phyloP scores from a whole-genome alignment of 2,797 vertebrate genomes.

The Sciurus carolinensis region DNA sequence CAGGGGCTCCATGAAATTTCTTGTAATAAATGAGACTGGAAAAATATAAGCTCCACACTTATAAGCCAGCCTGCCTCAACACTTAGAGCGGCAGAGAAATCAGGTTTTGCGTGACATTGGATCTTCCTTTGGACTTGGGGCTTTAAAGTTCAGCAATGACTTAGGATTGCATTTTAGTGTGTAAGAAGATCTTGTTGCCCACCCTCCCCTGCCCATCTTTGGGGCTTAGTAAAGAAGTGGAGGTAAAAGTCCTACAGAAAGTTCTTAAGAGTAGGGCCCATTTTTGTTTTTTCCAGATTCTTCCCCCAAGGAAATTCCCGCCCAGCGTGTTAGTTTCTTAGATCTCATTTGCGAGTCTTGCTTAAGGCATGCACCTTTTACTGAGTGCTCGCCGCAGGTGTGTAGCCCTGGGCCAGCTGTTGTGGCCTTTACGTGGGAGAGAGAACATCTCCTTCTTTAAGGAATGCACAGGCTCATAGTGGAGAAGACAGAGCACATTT shows the following conservation, averaged over 20 bases:
- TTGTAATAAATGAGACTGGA: constrained; percentile 2
- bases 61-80: background rate
- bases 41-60: background rate
- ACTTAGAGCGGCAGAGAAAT: background rate
- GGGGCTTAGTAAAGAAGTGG: constrained; percentile 26
- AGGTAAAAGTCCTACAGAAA: background rate
- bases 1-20: background rate
- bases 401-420: background rate
- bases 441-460: background rate
- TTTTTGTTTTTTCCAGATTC: constrained; percentile 34
- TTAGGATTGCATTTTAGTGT: background rate
- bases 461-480: background rate
- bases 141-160: background rate
- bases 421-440: background rate
- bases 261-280: background rate
- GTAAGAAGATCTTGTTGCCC: background rate
- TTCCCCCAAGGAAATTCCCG: background rate
- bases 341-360: background rate
- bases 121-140: background rate
- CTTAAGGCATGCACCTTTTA: background rate
- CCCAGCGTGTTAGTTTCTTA: background rate
- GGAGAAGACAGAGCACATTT: background rate
- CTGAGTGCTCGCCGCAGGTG: background rate
- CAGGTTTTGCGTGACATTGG: background rate
- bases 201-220: background rate